Evolutionary conservation across 2,113 vertebrate genomes (phyloP), one percentile per base, ranked within the genome.

Genomic region (Ursus arctos): DNA sequence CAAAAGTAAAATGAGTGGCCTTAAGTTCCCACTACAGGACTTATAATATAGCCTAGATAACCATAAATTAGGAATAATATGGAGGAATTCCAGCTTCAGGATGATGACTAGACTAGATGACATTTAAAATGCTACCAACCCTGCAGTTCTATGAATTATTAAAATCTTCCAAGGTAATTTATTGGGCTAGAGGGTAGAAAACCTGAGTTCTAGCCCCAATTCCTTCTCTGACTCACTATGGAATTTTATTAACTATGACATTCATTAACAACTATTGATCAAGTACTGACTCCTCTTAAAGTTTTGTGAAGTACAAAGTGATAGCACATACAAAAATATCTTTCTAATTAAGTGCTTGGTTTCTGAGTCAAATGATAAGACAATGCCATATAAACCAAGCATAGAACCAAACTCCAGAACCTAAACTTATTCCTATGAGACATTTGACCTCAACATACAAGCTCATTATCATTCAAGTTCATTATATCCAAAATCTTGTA

Each of bases 361-460:
- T 79, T 59, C 89, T 88, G 21, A 88, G 81, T 97, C 10, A 88
- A 87, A 94, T 72, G 85, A 15, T 57, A 53, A 96, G 9, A 72
- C 69, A 55, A 82, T 40, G n/a, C 19, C 81, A 85, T 79, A 57
- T 65, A 67, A 96, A 87, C 15, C 6, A 94, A 74, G 11, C n/a
- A 59, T 2, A 24, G 19, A 61, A 36, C 43, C 18, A 47, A 93
- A 83, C 28, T 93, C 40, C 12, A 65, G 47, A 21, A n/a, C 16
- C 6, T 53, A 88, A 22, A 2, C 14, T 77, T 61, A 28, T 26
- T 81, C 3, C 80, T 31, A 47, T 16, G 57, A 40, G 59, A 85
- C 13, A 61, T 36, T 40, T 82, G 59, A 59, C 61, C 47, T 86
- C 31, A 93, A 72, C 10, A 15, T 57, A 22, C 6, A 80, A 57